Evolutionary conservation across 1,140 invertebrate genomes (phyloP).

Genomic region (Leptoteleia sp.): DNA sequence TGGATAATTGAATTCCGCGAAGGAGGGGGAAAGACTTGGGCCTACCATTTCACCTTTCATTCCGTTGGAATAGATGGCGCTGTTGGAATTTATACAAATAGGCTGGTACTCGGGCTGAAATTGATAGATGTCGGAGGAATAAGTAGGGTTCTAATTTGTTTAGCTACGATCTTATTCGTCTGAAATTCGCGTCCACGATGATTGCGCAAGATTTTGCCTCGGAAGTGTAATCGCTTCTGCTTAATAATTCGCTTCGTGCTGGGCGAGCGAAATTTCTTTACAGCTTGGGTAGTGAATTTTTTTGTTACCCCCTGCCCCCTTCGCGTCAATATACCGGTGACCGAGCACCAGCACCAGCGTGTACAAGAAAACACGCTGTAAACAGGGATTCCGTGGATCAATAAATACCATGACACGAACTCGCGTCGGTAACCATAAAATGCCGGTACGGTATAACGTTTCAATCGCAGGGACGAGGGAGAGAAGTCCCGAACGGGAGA

Average conservation of each 20-base stretch:
- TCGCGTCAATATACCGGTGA: conserved; percentile 17
- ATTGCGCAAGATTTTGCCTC: background rate
- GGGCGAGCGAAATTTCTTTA: conserved; percentile 8
- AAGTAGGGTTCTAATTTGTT: conserved; percentile 4
- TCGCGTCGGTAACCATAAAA: conserved; percentile 29
- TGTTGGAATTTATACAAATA: background rate
- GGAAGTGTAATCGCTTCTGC: conserved; percentile 1
- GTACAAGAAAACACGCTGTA: conserved; percentile 36
- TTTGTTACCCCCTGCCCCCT: no score
- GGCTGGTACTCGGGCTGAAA: background rate
- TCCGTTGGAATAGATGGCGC: background rate
- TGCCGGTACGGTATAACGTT: conserved; percentile 13
- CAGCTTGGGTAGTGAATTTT: conserved; percentile 11
- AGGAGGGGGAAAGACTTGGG: background rate
- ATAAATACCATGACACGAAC: conserved; percentile 39
- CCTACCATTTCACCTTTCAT: background rate
- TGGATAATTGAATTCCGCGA: conserved; percentile 9
- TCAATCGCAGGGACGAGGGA: conserved; percentile 16
- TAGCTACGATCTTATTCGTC: background rate
- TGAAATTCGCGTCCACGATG: background rate
- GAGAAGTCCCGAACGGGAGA: conserved; percentile 17
- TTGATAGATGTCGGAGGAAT: background rate
- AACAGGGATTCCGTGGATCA: conserved; percentile 39
- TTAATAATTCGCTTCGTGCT: conserved; percentile 9
- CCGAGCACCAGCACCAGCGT: conserved; percentile 5